Percentiles rank a stretch among this genome's conserved stretches.
phyloP scores from a whole-genome alignment of 2,797 vertebrate species.

The Perdix hodgsoniae region DNA sequence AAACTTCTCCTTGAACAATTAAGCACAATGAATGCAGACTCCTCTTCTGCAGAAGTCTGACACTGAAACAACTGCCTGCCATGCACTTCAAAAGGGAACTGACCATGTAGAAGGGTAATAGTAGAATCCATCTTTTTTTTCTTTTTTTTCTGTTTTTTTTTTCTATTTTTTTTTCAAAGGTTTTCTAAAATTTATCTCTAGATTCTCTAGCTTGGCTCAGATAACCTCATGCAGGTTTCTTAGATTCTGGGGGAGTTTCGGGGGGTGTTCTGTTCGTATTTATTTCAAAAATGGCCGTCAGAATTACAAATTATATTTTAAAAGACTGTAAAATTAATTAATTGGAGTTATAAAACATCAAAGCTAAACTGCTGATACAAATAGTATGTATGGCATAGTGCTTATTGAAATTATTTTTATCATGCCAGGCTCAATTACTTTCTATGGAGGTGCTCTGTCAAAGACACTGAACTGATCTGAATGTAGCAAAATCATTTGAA shows the following conservation, averaged over 20 bases:
- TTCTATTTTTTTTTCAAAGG: neutral
- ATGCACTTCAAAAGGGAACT: neutral
- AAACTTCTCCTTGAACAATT: neutral
- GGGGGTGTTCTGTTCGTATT: neutral
- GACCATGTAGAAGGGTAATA: neutral
- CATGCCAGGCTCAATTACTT: neutral
- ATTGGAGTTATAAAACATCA: neutral
- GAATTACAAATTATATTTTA: neutral
- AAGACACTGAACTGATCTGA: neutral
- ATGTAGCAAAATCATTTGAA: neutral
- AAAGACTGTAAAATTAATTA: neutral
- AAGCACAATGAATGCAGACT: accelerated
- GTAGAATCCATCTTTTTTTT: neutral
- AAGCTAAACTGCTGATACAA: neutral
- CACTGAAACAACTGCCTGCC: neutral
- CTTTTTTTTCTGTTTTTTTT: neutral
- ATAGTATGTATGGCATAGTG: neutral
- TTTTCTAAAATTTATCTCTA: neutral
- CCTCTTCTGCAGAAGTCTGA: neutral
- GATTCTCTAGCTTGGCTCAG: neutral
- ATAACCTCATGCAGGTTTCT: neutral
- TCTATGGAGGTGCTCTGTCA: neutral
- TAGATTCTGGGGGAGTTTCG: neutral
- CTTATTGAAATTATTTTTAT: neutral
- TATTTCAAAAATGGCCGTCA: neutral